A percentile compares a stretch with the other conserved stretches of the same genome.
Evolutionary conservation across 2,113 vertebrate species (phyloP).

Genomic region (Opisthocomus hoazin): DNA sequence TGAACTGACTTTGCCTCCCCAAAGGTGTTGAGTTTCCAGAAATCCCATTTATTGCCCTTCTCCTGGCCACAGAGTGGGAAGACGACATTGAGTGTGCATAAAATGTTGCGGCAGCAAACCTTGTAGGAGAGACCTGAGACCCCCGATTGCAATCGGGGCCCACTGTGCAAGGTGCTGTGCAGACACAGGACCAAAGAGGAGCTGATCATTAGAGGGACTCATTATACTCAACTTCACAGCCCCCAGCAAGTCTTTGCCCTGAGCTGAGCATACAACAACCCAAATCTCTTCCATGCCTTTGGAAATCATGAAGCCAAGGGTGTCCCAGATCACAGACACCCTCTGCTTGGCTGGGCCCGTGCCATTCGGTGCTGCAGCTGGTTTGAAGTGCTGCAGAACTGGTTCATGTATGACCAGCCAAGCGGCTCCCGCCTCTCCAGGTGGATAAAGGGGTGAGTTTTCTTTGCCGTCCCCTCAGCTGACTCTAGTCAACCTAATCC

Average conservation of each 20-base stretch:
- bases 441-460: not conserved
- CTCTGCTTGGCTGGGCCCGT: not conserved
- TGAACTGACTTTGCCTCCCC: not conserved
- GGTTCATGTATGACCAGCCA: not conserved
- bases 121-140: not conserved
- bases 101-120: not conserved
- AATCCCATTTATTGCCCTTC: not conserved
- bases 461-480: not conserved
- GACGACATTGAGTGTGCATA: not conserved
- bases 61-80: fast-evolving
- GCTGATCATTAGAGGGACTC: not conserved
- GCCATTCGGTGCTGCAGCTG: not conserved
- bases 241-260: not conserved
- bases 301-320: not conserved
- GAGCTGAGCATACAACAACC: not conserved
- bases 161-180: not conserved
- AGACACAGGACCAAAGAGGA: not conserved
- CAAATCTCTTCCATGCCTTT: not conserved
- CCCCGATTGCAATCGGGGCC: fast-evolving
- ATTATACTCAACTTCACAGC: not conserved
- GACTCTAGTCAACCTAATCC: not conserved
- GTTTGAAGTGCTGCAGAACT: not conserved
- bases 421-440: not conserved
- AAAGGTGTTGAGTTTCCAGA: not conserved
- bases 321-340: not conserved